Evolutionary conservation across 92 coral and sea anemone genomes (phyloP).

Genomic region (Galaxea fascicularis): DNA sequence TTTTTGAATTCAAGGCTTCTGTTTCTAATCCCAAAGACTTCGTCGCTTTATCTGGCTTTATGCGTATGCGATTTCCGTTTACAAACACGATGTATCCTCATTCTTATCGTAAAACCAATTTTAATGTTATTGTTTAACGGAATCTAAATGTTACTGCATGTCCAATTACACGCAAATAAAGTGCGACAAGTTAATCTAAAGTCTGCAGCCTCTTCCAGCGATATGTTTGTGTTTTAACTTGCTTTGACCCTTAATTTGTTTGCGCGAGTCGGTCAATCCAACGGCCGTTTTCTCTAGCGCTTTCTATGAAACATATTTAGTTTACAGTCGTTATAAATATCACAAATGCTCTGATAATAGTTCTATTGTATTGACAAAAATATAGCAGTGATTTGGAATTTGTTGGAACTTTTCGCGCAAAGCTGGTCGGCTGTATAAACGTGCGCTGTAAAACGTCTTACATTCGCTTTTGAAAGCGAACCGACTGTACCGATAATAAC

Average conservation of each 20-base stretch:
- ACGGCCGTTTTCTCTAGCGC: background rate
- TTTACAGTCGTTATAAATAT: background rate
- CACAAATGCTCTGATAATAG: background rate
- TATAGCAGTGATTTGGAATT: background rate
- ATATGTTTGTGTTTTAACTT: too few species aligned
- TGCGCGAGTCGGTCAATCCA: background rate
- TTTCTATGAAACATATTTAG: background rate
- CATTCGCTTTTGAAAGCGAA: conserved; percentile 1
- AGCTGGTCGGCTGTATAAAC: background rate
- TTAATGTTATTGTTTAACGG: conserved; percentile 6
- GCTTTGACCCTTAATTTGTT: too few species aligned
- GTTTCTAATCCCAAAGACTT: background rate
- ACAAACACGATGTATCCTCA: background rate
- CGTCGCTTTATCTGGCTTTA: background rate
- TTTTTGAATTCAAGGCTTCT: background rate
- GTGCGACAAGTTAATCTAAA: too few species aligned
- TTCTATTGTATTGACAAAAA: background rate
- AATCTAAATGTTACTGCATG: background rate
- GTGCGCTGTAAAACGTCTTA: background rate
- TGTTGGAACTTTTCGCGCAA: background rate
- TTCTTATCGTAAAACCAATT: background rate
- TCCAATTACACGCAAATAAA: background rate
- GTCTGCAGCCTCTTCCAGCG: too few species aligned
- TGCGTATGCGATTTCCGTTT: background rate
- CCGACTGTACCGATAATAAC: background rate